phyloP scores from a whole-genome alignment of 2,888 invertebrate genomes.

The Euplagia quadripunctaria region DNA sequence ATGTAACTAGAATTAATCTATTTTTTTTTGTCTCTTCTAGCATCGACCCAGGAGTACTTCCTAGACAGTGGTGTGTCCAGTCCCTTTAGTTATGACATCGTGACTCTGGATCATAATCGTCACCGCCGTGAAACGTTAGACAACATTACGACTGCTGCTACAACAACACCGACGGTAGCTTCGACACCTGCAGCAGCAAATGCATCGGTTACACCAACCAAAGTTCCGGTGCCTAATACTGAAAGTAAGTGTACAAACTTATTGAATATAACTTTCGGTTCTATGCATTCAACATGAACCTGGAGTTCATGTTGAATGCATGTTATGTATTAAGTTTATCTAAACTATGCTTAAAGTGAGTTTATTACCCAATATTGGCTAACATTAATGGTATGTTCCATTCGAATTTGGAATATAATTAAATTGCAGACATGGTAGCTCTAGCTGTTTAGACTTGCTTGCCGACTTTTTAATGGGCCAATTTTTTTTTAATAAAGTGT shows the following conservation, averaged over 20 bases:
- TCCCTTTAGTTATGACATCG: constrained; percentile 42
- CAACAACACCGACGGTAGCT: neutral
- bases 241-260: constrained; percentile 42
- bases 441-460: too few relatives aligned
- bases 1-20: neutral
- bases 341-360: too few relatives aligned
- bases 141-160: constrained; percentile 2
- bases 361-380: too few relatives aligned
- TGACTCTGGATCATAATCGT: constrained; percentile 45
- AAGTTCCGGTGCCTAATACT: neutral
- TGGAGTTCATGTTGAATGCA: neutral
- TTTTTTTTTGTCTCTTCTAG: constrained; percentile 42
- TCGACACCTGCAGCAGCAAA: neutral
- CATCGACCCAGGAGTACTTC: constrained; percentile 50
- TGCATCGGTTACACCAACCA: constrained; percentile 7
- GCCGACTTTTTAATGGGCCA: too few relatives aligned
- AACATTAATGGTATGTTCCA: too few relatives aligned
- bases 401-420: too few relatives aligned
- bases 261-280: neutral
- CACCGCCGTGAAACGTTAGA: constrained; percentile 40
- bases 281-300: too few relatives aligned
- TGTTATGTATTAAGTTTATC: too few relatives aligned
- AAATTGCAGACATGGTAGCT: too few relatives aligned
- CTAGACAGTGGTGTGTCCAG: constrained; percentile 42
- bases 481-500: too few relatives aligned